Evolutionary conservation across 2,113 vertebrate species (phyloP).

Genomic region (Okapia johnstoni): DNA sequence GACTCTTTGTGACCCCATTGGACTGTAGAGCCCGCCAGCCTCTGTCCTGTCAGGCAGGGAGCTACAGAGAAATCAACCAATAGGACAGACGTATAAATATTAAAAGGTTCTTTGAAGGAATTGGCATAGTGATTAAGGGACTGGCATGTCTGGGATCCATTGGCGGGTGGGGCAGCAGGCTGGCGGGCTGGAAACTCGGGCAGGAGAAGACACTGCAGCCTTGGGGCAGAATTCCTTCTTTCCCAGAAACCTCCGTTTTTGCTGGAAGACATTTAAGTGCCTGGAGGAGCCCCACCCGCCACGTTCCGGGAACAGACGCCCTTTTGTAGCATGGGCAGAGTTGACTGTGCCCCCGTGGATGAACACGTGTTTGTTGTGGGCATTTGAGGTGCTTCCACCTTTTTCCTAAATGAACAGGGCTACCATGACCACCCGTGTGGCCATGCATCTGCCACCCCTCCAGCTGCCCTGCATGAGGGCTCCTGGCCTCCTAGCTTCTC

Average conservation of each 20-base stretch:
- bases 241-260: not conserved
- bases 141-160: not conserved
- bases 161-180: not conserved
- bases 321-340: not conserved
- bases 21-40: not conserved
- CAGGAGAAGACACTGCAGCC: not conserved
- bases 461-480: not conserved
- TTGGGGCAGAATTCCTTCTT: not conserved
- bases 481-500: not conserved
- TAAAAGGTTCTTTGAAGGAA: not conserved
- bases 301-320: not conserved
- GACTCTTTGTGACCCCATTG: not conserved
- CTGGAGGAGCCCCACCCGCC: not conserved
- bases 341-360: not conserved
- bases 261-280: not conserved
- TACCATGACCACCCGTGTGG: accelerated
- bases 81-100: accelerated
- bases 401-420: not conserved
- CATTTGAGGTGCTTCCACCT: not conserved
- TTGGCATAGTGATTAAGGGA: not conserved
- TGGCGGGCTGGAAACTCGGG: not conserved
- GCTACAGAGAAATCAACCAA: not conserved
- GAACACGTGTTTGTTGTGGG: not conserved
- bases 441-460: accelerated
- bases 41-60: not conserved